Evolutionary conservation across 2,888 invertebrate genomes (phyloP), one percentile per base, ranked within the genome.

Genomic region (Resseliella maxima): DNA sequence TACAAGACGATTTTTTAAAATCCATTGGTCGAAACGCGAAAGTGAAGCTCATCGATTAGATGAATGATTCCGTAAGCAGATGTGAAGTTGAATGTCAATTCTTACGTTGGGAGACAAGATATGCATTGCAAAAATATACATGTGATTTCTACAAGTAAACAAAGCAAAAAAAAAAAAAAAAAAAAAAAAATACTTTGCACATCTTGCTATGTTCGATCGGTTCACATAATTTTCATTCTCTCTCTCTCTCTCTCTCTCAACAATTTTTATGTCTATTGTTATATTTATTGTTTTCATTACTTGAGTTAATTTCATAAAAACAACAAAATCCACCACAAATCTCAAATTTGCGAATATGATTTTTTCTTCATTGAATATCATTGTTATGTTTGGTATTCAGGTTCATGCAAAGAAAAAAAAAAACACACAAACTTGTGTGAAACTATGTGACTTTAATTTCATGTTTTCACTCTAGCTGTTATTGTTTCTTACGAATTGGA

Each of bases 61-160:
- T 50, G n/a, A 50, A 50, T 50, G 2, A 27, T 27, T 8, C 59
- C 5, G 24, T 2, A 59, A 24, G n/a, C 27, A 3, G 59, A 59
- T 59, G 59, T 59, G 59, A 59, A 24, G 59, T 59, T 72, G 72
- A 72, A 72, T 72, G 72, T 72, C 72, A 72, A 72, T 72, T 72
- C 31, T 72, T 35, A 21, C 72, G 31, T 35, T 31, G 15, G 72
- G 6, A 27, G 15, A 12, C 15, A 72, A 72, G 31, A 72, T 35
- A 31, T 12, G 35, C 35, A 72, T 72, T n/a, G n/a, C n/a, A 72
- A 72, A 6, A 72, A 72, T 72, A n/a, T 35, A 72, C 72, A 72
- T 72, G 72, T n/a, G 35, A 72, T 31, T 72, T 72, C 5, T 59
- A 24, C 31, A 15, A 31, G 35, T 27, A 31, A 18, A 31, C 31